Evolutionary conservation across 2,113 vertebrate species (phyloP).

Genomic region (Urocitellus parryii): DNA sequence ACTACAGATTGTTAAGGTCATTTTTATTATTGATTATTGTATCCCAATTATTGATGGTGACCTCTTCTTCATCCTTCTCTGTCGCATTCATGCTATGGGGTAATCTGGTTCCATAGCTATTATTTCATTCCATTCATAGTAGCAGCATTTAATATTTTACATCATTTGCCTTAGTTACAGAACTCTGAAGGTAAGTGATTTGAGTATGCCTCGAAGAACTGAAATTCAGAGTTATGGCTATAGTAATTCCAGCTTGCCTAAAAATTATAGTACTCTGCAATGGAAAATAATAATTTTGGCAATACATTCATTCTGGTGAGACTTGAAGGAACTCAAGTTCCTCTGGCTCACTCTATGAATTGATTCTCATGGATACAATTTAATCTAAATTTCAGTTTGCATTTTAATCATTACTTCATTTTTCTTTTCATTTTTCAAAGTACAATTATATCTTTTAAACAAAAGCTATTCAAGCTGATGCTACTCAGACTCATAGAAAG

Average conservation of each 20-base stretch:
- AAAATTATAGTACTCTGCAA: background rate
- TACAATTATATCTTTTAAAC: background rate
- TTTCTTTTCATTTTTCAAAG: background rate
- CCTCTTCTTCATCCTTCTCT: background rate
- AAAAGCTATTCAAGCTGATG: background rate
- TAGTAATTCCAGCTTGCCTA: background rate
- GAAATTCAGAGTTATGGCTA: background rate
- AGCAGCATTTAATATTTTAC: background rate
- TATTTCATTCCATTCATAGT: background rate
- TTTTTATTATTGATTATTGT: slow-evolving; percentile 26
- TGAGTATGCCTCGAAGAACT: background rate
- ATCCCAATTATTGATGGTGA: background rate
- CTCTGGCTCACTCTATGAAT: background rate
- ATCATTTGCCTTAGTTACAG: background rate
- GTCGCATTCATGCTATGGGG: background rate
- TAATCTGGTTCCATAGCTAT: background rate
- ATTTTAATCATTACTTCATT: background rate
- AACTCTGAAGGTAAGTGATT: background rate
- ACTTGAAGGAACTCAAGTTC: background rate
- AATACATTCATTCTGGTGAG: background rate
- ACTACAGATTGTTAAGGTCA: background rate
- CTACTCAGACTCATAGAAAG: background rate
- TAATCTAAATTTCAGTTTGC: background rate
- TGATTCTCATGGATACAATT: background rate
- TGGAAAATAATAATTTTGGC: background rate